Conservation (phyloP, 2,797 vertebrate species). For the Avahi laniger region DNA sequence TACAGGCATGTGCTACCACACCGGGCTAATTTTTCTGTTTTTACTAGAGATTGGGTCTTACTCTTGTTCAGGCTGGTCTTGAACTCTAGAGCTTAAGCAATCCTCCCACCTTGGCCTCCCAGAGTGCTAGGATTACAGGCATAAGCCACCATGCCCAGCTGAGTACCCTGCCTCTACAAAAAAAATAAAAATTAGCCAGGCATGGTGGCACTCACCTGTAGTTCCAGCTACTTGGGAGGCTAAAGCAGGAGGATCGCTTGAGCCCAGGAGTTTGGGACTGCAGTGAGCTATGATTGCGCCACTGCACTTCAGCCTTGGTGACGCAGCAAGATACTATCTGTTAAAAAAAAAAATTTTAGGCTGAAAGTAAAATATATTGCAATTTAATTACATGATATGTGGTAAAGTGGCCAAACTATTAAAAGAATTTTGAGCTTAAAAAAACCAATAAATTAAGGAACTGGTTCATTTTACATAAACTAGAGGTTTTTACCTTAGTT, state of each 20-base stretch:
- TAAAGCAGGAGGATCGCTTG: neutral
- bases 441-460: slow-evolving; percentile 1
- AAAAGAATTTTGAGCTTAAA: neutral
- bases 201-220: neutral
- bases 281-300: neutral
- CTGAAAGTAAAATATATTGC: neutral
- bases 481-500: neutral
- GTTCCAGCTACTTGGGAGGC: neutral
- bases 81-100: no score
- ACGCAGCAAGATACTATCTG: neutral
- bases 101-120: no score
- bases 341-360: neutral
- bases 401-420: neutral
- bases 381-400: neutral
- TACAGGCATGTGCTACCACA: no score
- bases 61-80: no score
- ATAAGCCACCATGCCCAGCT: no score
- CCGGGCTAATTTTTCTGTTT: no score
- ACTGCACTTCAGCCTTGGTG: neutral
- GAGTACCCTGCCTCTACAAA: neutral
- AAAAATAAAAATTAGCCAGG: neutral
- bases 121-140: no score
- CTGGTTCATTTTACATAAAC: slow-evolving; percentile 29
- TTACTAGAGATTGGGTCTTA: no score
- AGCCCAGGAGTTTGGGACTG: neutral